Percentiles rank a stretch among this genome's conserved stretches.
These are phyloP conservation scores for Flexamia atlantica DNA, from an alignment of 2,888 invertebrate genomes.

Conservation along the genomic window DNA sequence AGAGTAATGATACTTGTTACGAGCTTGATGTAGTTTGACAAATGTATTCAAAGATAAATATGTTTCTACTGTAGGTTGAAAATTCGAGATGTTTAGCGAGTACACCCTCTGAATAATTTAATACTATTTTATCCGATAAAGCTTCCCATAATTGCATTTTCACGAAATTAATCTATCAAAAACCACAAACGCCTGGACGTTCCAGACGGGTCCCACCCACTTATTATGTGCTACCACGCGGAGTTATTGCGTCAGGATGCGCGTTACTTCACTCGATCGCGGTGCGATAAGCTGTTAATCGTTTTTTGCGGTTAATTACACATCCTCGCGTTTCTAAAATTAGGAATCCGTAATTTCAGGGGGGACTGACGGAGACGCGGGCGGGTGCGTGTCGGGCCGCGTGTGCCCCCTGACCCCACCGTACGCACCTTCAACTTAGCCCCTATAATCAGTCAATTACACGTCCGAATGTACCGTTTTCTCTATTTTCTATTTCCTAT, in stretches of 20 bases:
- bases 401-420: constrained; percentile 10
- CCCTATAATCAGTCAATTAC: constrained; percentile 37
- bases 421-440: constrained; percentile 30
- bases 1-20: no score
- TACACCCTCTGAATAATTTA: no score
- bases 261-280: neutral
- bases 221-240: neutral
- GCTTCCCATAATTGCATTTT: no score
- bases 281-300: constrained; percentile 8
- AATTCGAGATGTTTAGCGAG: no score
- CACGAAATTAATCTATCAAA: neutral
- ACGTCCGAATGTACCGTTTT: constrained; percentile 28
- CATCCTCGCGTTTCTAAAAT: neutral
- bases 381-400: neutral
- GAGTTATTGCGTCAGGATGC: constrained; percentile 5
- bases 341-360: neutral
- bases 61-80: no score
- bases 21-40: no score
- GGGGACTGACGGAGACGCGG: neutral
- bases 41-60: no score
- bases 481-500: constrained; percentile 17
- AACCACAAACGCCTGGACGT: neutral
- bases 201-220: neutral
- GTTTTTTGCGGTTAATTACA: constrained; percentile 15
- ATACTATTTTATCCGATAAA: no score